Percentiles rank a stretch among this genome's conserved stretches.
Conservation (phyloP, 2,888 invertebrate genomes). For the Tipula confusa region DNA sequence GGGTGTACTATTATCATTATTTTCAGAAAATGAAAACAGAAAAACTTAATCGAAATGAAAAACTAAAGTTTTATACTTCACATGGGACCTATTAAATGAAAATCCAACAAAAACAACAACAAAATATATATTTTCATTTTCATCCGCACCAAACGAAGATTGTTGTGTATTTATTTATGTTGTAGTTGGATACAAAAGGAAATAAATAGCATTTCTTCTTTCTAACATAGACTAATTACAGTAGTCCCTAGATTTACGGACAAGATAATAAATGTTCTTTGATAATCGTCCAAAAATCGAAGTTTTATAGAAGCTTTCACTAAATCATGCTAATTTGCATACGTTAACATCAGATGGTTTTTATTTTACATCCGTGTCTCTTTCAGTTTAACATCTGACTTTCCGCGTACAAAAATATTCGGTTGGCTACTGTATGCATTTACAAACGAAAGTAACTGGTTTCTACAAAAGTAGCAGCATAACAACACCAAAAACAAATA, state of each 20-base stretch:
- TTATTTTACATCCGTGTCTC: too few species aligned
- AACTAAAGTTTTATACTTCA: conserved; percentile 6
- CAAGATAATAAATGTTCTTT: too few species aligned
- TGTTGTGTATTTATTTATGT: background rate
- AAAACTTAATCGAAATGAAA: conserved; percentile 14
- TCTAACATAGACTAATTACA: background rate
- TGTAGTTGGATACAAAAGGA: background rate
- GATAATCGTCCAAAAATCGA: too few species aligned
- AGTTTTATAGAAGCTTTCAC: too few species aligned
- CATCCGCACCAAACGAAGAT: background rate
- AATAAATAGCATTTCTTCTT: background rate
- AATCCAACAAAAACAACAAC: background rate
- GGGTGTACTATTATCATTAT: too few species aligned
- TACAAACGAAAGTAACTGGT: background rate
- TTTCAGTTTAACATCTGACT: too few species aligned
- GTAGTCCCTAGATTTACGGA: too few species aligned
- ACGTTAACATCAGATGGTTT: too few species aligned
- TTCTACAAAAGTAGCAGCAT: background rate
- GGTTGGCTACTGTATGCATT: too few species aligned
- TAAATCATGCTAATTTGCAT: too few species aligned
- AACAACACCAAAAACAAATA: background rate
- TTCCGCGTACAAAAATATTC: too few species aligned
- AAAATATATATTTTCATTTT: background rate
- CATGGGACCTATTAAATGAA: conserved; percentile 25
- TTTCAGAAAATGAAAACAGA: too few species aligned